These are phyloP conservation scores for Hybognathus amarus DNA, from an alignment of 2,797 vertebrate species.

Conservation along the genomic window DNA sequence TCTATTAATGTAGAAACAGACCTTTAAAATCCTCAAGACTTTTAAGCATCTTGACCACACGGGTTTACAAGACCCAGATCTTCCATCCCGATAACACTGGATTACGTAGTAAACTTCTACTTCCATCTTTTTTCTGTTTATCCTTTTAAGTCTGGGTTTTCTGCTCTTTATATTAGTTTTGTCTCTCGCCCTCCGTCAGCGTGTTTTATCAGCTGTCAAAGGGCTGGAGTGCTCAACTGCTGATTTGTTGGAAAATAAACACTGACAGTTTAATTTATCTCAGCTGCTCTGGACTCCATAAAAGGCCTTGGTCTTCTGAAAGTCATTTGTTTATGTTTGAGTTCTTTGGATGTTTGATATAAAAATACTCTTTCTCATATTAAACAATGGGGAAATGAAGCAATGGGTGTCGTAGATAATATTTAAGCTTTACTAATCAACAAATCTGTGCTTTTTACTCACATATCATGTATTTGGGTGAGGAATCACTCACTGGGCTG, in stretches of 20 bases:
- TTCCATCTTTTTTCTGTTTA: constrained; percentile 39
- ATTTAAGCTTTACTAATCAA: not conserved
- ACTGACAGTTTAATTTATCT: constrained; percentile 52
- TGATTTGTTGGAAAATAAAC: constrained; percentile 62
- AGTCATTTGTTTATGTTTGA: constrained; percentile 52
- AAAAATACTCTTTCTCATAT: constrained; percentile 6
- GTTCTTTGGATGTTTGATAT: constrained; percentile 44
- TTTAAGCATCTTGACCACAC: constrained; percentile 42
- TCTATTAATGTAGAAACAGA: constrained; percentile 47
- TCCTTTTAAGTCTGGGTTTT: constrained; percentile 34
- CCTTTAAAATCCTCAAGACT: constrained; percentile 49
- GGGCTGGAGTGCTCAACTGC: constrained; percentile 38
- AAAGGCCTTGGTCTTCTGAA: constrained; percentile 57
- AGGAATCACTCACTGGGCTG: not conserved
- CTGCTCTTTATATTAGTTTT: constrained; percentile 11
- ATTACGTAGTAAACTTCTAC: constrained; percentile 26
- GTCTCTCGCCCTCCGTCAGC: not conserved
- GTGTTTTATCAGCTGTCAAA: constrained; percentile 40
- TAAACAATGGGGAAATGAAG: constrained; percentile 21
- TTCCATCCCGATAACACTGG: constrained; percentile 51
- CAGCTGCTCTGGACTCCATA: constrained; percentile 56
- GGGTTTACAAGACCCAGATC: constrained; percentile 49
- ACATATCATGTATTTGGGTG: not conserved
- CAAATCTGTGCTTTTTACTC: not conserved
- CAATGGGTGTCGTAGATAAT: not conserved